Base-by-base conservation (phyloP, 2,113 vertebrate species). In the Guaruba guarouba region DNA sequence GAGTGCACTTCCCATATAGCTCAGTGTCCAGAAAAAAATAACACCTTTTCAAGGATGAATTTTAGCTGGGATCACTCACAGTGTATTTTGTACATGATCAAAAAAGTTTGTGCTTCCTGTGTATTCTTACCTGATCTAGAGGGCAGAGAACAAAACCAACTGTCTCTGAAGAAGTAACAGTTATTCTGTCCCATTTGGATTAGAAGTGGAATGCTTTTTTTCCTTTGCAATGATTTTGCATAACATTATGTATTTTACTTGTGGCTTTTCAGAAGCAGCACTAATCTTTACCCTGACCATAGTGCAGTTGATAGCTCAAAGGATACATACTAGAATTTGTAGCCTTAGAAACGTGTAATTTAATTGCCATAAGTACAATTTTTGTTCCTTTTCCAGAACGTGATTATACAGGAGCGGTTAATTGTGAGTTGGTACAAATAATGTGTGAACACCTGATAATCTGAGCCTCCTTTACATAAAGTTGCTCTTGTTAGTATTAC, bases 371-470 rank as follows among this genome's bases (percentile, higher is more conserved):
- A 35, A 46, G 37, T 52, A 20, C 44, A 16, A 12, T 13, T 59
- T 44, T 64, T 41, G 13, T 70, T 70, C 15, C 29, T 76, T 82
- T 90, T 52, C 69, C 25, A 64, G 49, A 64, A 76, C 12, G 16
- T 1, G 1, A 12, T 71, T 17, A 29, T 43, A 31, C 11, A 27
- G 57, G 35, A 78, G 14, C 0, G 1, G 31, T 48, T 70, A 51
- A 63, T 64, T 52, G 55, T 64, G 69, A 67, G n/a, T 71, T 70
- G 70, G 51, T n/a, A 64, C 43, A 64, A 46, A 11, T 37, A 20
- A 24, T 27, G 13, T 25, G n/a, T 11, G 71, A 59, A 48, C 25
- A 59, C 18, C 13, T 88, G 59, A 27, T 51, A 41, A 15, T 25
- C 41, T n/a, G 35, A 64, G 64, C 29, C 51, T 64, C 46, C 62